Base-by-base conservation (phyloP, 2,797 vertebrate genomes). In the Tolypeutes matacus region DNA sequence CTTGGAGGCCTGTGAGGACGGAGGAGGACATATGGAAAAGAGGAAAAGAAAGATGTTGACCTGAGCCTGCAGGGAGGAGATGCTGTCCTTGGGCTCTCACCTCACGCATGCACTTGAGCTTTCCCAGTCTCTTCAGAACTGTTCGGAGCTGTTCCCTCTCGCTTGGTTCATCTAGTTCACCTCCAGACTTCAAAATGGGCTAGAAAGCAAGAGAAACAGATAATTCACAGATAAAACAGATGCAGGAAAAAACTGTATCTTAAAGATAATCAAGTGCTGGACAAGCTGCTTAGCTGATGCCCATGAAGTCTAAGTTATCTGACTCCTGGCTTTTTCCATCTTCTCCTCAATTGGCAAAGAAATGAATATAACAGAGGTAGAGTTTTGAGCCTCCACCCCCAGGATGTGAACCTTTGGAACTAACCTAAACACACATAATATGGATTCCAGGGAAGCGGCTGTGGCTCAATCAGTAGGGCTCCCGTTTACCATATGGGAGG, bases 101-200 rank as follows among this genome's bases (percentile, higher is more conserved):
- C 99, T 99, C 99, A 96, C 98, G 99, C 0, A 98, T 98, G 96
- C 99, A 99, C 97, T 99, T 99, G 3, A 99, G 98, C 94, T 99
- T 99, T 0, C 99, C 99, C 96, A 99, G 98, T 85, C 99, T 98
- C 98, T 99, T 99, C 67, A 99, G 97, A 93, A 99, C 99, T 95
- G 99, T 99, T 39, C 99, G 98, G 58, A 99, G 98, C 89, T 99
- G 99, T 6, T 99, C 99, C 96, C 99, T 99, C 75, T 99, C 98
- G 42, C 98, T 98, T 0, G 99, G 99, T 75, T 99, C 99, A 31
- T 99, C 99, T 94, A 99, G 10, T 94, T 98, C 98, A 94, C 98
- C 98, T 51, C 97, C 98, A 2, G 99, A 98, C 20, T 99, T 99
- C 87, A 98, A 96, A 77, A 98, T 97, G 13, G 99, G 99, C 99